These are phyloP conservation scores for Cromileptes altivelis DNA, from an alignment of 2,113 vertebrate species.

Conservation along the genomic window DNA sequence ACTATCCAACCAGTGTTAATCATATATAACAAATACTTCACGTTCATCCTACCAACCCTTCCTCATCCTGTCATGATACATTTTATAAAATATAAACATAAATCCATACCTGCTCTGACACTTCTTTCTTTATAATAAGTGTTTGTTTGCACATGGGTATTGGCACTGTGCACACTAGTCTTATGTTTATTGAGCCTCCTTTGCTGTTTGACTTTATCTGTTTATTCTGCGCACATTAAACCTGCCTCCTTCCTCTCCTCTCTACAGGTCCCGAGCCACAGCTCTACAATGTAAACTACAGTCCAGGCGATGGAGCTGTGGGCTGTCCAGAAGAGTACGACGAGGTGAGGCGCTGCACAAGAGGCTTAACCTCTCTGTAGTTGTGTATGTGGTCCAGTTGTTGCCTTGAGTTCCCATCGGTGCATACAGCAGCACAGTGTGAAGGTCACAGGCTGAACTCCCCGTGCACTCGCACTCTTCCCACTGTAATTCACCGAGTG, in stretches of 20 bases:
- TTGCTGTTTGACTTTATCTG: conserved; percentile 36
- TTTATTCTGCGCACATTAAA: conserved; percentile 56
- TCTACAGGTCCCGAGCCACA: conserved; percentile 88
- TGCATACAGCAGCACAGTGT: conserved; percentile 30
- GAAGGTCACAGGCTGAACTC: conserved; percentile 69
- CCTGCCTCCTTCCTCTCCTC: conserved; percentile 32
- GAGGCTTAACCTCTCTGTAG: background rate
- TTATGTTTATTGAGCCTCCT: conserved; percentile 44
- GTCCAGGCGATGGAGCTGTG: conserved; percentile 86
- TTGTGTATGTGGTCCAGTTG: conserved; percentile 31
- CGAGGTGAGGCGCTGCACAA: conserved; percentile 86
- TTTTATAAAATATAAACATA: background rate
- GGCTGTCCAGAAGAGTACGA: conserved; percentile 93
- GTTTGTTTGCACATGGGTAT: conserved; percentile 25
- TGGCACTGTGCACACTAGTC: background rate
- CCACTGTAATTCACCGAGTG: conserved; percentile 59
- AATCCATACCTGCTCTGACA: background rate
- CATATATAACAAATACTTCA: too few species aligned
- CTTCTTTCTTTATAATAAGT: background rate
- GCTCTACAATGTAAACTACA: conserved; percentile 86
- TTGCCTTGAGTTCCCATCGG: conserved; percentile 9
- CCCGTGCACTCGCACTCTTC: conserved; percentile 68
- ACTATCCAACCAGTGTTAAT: too few species aligned
- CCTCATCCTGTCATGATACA: background rate
- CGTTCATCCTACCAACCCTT: too few species aligned